Conservation (phyloP, 92 coral and sea anemone genomes). For the Ricordea florida region DNA sequence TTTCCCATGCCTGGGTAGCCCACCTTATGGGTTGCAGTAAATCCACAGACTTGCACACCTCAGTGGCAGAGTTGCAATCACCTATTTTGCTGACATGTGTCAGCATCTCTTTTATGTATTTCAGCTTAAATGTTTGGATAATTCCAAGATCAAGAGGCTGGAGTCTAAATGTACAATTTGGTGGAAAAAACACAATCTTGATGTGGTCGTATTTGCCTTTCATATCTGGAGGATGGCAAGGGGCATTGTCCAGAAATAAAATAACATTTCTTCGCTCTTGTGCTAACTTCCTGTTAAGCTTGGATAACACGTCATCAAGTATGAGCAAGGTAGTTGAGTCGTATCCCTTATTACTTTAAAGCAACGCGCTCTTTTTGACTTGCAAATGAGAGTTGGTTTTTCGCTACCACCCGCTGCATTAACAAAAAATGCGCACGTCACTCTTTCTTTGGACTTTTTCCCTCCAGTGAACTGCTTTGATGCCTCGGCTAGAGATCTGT, state of each 20-base stretch:
- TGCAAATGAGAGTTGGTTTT: constrained; percentile 28
- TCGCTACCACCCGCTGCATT: constrained; percentile 44
- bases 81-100: constrained; percentile 18
- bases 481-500: constrained; percentile 48
- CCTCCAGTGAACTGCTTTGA: constrained; percentile 49
- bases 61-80: constrained; percentile 16
- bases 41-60: constrained; percentile 17
- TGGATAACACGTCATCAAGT: constrained; percentile 44
- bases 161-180: constrained; percentile 14
- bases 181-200: constrained; percentile 30
- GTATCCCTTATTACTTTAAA: constrained; percentile 42
- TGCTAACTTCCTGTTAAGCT: constrained; percentile 29
- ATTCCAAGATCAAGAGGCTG: constrained; percentile 44
- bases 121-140: constrained; percentile 14
- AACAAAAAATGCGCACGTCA: constrained; percentile 52
- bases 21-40: constrained; percentile 21
- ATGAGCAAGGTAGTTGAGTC: constrained; percentile 35
- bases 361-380: constrained; percentile 34
- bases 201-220: constrained; percentile 29
- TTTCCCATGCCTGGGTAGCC: constrained; percentile 16
- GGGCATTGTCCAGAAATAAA: constrained; percentile 33
- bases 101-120: constrained; percentile 21
- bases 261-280: constrained; percentile 20
- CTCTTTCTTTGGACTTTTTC: constrained; percentile 53
- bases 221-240: constrained; percentile 31